Conservation (phyloP, 2,797 vertebrate species). For the Microhierax caerulescens region DNA sequence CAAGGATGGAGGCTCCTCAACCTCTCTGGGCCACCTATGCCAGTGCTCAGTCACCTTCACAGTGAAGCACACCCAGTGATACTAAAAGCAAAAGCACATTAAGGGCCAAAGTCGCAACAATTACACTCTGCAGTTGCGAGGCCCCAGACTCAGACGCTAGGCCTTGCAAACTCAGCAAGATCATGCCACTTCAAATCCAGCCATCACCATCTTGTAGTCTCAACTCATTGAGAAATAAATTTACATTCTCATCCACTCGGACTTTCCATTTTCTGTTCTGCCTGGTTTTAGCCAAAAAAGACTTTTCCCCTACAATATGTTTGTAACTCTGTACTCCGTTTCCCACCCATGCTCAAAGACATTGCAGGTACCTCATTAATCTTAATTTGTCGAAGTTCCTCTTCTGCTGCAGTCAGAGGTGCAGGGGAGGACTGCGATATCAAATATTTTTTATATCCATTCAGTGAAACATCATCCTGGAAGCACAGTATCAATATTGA, state of each 20-base stretch:
- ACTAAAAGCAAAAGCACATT: neutral
- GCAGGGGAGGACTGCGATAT: slow-evolving; percentile 86
- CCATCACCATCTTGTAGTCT: neutral
- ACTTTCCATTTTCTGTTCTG: neutral
- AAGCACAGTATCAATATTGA: slow-evolving; percentile 36
- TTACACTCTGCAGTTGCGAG: neutral
- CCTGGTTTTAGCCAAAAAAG: neutral
- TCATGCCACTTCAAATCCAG: neutral
- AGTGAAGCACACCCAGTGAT: neutral
- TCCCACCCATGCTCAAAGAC: neutral
- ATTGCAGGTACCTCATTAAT: slow-evolving; percentile 84
- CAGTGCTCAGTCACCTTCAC: neutral
- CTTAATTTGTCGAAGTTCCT: slow-evolving; percentile 94
- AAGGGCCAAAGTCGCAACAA: neutral
- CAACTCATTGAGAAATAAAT: neutral
- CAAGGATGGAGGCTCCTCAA: neutral
- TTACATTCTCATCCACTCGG: neutral
- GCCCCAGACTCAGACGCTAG: neutral
- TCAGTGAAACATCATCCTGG: slow-evolving; percentile 93
- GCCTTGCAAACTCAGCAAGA: neutral
- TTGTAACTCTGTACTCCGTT: neutral
- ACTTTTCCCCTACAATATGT: neutral
- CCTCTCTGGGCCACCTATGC: neutral
- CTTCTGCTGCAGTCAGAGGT: slow-evolving; percentile 93
- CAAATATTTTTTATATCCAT: slow-evolving; percentile 90